Conservation (phyloP, 1,140 invertebrate genomes). For the Batillaria attramentaria region DNA sequence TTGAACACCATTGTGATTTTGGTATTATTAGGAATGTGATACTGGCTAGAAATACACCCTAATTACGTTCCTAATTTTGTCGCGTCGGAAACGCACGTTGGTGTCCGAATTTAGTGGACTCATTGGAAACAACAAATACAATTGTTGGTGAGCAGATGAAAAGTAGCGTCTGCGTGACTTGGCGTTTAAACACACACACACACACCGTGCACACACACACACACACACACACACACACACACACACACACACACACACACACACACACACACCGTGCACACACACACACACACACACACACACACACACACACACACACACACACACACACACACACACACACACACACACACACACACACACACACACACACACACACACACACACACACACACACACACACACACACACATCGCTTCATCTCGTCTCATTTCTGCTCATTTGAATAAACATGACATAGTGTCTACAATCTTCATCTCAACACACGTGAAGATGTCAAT, state of each 20-base stretch:
- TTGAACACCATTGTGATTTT: too few relatives aligned
- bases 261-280: conserved; percentile 9
- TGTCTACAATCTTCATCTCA: too few relatives aligned
- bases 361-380: not conserved
- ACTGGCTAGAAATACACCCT: too few relatives aligned
- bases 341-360: not conserved
- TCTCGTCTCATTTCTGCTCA: too few relatives aligned
- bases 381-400: not conserved
- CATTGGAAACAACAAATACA: not conserved
- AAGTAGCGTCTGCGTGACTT: not conserved
- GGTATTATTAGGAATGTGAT: too few relatives aligned
- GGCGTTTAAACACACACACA: not conserved
- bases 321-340: not conserved
- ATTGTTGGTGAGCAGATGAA: not conserved
- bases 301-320: not conserved
- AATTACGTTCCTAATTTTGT: not conserved
- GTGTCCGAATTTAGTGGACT: too few relatives aligned
- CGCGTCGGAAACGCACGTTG: not conserved
- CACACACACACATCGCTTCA: not conserved
- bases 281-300: conserved; percentile 18
- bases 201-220: not conserved
- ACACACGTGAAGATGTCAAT: not conserved
- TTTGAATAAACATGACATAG: too few relatives aligned
- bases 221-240: not conserved
- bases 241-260: conserved; percentile 18